A percentile compares a stretch with the other conserved stretches of the same genome.
Evolutionary conservation across 2,113 vertebrate species (phyloP).

Genomic region (Melanotaenia duboulayi): DNA sequence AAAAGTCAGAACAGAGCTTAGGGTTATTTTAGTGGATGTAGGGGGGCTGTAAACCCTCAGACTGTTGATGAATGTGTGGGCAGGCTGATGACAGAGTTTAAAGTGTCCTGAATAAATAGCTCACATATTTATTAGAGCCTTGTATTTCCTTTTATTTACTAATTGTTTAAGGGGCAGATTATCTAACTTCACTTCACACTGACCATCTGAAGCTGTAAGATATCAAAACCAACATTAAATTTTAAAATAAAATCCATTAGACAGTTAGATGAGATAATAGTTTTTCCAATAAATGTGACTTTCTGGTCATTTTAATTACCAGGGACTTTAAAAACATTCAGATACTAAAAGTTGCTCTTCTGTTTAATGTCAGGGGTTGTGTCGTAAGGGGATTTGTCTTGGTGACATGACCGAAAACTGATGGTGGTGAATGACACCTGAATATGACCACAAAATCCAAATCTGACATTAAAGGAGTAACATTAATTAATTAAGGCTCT

Average conservation of each 20-base stretch:
- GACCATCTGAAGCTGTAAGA: no score
- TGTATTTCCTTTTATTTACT: background rate
- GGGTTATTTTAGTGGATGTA: slow-evolving; percentile 64
- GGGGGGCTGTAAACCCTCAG: slow-evolving; percentile 14
- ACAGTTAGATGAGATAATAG: no score
- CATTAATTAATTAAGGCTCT: background rate
- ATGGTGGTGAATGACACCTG: slow-evolving; percentile 11
- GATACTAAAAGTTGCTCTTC: no score
- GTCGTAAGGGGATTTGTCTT: background rate
- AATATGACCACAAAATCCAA: background rate
- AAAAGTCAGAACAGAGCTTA: slow-evolving; percentile 37
- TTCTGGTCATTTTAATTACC: no score
- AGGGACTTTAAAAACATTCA: no score
- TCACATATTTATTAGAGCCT: background rate
- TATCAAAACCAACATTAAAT: no score
- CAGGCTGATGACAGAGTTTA: slow-evolving; percentile 68
- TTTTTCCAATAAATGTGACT: no score
- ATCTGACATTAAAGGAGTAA: background rate
- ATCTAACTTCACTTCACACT: no score
- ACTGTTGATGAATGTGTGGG: slow-evolving; percentile 51
- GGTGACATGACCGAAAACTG: slow-evolving; percentile 35
- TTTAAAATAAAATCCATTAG: no score
- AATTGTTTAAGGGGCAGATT: no score
- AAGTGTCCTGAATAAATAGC: slow-evolving; percentile 55
- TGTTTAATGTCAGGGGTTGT: background rate